Conservation (phyloP, 2,797 vertebrate genomes). For the Rhinatrema bivittatum region DNA sequence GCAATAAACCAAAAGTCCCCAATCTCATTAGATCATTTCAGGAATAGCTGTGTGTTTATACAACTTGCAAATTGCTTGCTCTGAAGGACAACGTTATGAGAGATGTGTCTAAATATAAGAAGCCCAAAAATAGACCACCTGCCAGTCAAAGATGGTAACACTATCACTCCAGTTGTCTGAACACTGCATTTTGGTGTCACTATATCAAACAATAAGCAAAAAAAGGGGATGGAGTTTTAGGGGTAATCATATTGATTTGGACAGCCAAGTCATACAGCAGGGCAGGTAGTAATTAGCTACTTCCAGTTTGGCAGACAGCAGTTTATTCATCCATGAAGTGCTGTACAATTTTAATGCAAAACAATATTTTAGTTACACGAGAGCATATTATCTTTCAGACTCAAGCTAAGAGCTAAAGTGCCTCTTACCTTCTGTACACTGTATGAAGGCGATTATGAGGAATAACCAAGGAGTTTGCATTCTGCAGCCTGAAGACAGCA, state of each 20-base stretch:
- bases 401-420: constrained; percentile 5
- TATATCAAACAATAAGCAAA: not conserved
- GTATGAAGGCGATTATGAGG: constrained; percentile 83
- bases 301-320: not conserved
- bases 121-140: constrained; percentile 10
- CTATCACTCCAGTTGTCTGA: not conserved
- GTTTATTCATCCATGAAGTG: not conserved
- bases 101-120: not conserved
- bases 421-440: constrained; percentile 88
- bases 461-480: constrained; percentile 89
- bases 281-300: not conserved
- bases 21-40: constrained; percentile 12
- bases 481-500: constrained; percentile 90
- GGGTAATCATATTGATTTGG: not conserved
- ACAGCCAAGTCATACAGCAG: not conserved
- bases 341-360: not conserved
- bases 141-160: constrained; percentile 3
- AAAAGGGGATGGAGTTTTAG: not conserved
- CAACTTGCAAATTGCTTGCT: constrained; percentile 9
- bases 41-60: not conserved
- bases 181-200: not conserved
- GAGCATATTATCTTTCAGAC: not conserved
- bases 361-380: not conserved
- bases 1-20: constrained; percentile 5
- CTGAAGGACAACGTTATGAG: not conserved